Evolutionary conservation across 2,797 vertebrate species (phyloP).

Genomic region (Fratercula arctica): DNA sequence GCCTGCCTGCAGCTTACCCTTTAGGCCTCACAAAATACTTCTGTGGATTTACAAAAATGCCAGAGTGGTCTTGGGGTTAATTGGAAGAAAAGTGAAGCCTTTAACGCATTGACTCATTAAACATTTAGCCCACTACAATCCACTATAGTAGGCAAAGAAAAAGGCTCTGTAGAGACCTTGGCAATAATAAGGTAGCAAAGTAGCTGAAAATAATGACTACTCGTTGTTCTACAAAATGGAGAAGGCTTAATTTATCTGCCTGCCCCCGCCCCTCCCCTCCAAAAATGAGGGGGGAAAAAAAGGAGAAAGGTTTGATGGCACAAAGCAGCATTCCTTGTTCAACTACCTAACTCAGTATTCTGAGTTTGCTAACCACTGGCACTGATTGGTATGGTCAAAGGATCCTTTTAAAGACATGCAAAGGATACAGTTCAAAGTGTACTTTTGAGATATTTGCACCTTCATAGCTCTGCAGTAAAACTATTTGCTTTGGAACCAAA

Average conservation of each 20-base stretch:
- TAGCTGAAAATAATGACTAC: constrained; percentile 70
- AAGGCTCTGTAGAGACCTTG: constrained; percentile 74
- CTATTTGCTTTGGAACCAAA: not conserved
- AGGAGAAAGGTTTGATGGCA: constrained; percentile 56
- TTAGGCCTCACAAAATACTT: constrained; percentile 91
- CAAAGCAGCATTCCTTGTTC: constrained; percentile 56
- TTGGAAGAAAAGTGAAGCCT: constrained; percentile 93
- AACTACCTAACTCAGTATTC: constrained; percentile 14
- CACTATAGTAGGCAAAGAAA: constrained; percentile 77
- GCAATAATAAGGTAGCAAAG: constrained; percentile 78
- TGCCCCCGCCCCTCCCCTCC: too few species aligned
- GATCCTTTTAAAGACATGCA: constrained; percentile 21
- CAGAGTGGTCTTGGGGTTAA: constrained; percentile 93
- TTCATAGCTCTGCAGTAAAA: not conserved
- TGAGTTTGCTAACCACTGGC: constrained; percentile 36
- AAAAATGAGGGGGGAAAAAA: not conserved
- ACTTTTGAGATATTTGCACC: not conserved
- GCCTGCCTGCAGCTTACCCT: constrained; percentile 89
- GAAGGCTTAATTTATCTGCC: constrained; percentile 72
- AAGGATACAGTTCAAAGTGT: not conserved
- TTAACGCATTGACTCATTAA: constrained; percentile 92
- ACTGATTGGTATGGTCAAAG: not conserved
- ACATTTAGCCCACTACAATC: constrained; percentile 86
- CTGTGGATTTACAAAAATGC: constrained; percentile 96
- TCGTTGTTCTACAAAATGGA: constrained; percentile 74